Evolutionary conservation across 37 sponge, comb jelly and placozoan species (phyloP).

Genomic region (Axinella damicornis): DNA sequence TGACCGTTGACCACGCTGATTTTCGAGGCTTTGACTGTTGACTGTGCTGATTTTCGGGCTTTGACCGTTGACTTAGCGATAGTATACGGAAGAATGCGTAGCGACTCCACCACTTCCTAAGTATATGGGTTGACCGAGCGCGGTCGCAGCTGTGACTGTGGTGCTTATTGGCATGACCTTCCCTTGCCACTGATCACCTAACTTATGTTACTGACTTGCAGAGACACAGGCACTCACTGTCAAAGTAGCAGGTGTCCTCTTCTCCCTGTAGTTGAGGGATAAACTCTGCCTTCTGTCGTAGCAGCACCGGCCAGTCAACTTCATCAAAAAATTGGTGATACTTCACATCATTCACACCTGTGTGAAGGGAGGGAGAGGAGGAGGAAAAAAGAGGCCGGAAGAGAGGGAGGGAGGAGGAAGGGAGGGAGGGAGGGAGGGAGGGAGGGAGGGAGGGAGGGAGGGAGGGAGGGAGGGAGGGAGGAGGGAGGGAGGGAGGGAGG

Average conservation of each 20-base stretch:
- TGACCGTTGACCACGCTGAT: too few relatives aligned
- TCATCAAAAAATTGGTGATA: slow-evolving; percentile 86
- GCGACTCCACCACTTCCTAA: too few relatives aligned
- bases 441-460: neutral
- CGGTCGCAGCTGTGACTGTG: too few relatives aligned
- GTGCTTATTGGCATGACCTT: too few relatives aligned
- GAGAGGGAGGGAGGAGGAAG: neutral
- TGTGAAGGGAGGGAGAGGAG: neutral
- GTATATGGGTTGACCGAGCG: too few relatives aligned
- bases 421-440: neutral
- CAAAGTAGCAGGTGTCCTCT: slow-evolving; percentile 99
- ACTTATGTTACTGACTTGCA: too few relatives aligned
- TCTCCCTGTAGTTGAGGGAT: slow-evolving; percentile 92
- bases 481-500: neutral
- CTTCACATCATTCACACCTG: slow-evolving; percentile 84
- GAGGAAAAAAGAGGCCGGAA: slow-evolving; percentile 15
- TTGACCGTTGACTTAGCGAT: too few relatives aligned
- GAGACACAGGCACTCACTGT: slow-evolving; percentile 86
- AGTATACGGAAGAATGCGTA: too few relatives aligned
- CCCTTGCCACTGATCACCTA: too few relatives aligned
- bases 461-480: slow-evolving; percentile 8
- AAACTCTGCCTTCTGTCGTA: slow-evolving; percentile 94
- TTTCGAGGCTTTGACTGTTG: too few relatives aligned
- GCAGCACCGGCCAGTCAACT: slow-evolving; percentile 83
- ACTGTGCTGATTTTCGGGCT: too few relatives aligned